Evolutionary conservation across 2,113 vertebrate genomes (phyloP).

Genomic region (Microtus montanus): DNA sequence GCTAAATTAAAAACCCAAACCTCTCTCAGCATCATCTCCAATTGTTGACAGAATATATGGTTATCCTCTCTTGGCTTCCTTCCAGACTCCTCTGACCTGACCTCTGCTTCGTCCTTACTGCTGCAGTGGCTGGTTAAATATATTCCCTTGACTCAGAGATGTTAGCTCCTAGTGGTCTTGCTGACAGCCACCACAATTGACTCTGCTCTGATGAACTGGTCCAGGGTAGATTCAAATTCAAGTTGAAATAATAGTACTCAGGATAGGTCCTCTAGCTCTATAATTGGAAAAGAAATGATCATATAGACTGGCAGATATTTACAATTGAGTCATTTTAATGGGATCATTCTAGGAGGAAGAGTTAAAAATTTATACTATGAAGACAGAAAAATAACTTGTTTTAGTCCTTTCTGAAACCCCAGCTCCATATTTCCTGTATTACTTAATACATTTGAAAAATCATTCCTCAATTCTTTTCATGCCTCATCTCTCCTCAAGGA

Average conservation of each 20-base stretch:
- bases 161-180: not conserved
- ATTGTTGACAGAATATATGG: not conserved
- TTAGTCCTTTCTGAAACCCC: not conserved
- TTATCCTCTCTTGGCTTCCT: not conserved
- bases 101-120: not conserved
- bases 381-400: not conserved
- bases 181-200: not conserved
- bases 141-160: not conserved
- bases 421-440: not conserved
- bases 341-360: not conserved
- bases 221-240: not conserved
- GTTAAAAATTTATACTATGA: not conserved
- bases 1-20: not conserved
- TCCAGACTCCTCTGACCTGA: not conserved
- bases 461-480: not conserved
- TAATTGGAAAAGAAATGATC: not conserved
- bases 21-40: not conserved
- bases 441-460: slow-evolving; percentile 8
- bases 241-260: not conserved
- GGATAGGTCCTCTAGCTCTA: not conserved
- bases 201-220: not conserved
- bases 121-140: not conserved
- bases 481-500: not conserved
- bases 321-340: not conserved
- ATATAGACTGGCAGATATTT: not conserved